Conservation (phyloP, 2,113 vertebrate genomes). For the Sylvia atricapilla region DNA sequence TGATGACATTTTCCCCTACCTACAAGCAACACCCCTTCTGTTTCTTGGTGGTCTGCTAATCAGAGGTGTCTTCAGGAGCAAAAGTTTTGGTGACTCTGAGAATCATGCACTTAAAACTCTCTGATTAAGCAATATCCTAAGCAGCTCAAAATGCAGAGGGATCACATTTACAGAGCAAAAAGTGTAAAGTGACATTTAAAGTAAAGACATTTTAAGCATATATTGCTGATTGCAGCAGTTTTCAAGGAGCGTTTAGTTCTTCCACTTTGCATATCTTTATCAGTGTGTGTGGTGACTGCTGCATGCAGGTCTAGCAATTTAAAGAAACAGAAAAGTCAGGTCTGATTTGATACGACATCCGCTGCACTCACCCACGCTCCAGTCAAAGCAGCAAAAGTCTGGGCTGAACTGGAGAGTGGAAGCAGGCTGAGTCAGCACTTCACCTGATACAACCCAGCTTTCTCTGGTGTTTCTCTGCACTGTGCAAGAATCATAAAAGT, state of each 20-base stretch:
- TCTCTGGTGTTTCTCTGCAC: neutral
- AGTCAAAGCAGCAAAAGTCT: neutral
- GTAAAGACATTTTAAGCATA: neutral
- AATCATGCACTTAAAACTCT: neutral
- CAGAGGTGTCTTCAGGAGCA: neutral
- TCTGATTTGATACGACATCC: neutral
- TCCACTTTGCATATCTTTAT: neutral
- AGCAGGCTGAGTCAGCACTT: neutral
- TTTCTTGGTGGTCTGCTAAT: neutral
- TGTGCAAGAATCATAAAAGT: neutral
- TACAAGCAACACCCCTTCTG: neutral
- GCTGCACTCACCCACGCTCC: neutral
- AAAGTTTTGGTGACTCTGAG: neutral
- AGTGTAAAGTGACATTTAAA: neutral
- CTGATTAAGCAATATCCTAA: neutral
- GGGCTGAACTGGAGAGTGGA: neutral
- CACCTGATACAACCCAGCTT: neutral
- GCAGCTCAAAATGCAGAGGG: neutral
- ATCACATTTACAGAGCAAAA: neutral
- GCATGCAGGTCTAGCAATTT: neutral
- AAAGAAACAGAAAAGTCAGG: neutral
- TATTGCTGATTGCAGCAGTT: neutral
- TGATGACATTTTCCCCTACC: neutral
- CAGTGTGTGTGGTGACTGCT: neutral
- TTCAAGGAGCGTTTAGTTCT: neutral